A percentile compares a stretch with the other conserved stretches of the same genome.
phyloP scores from a whole-genome alignment of 2,797 vertebrate species.

The Gymnocypris eckloni region DNA sequence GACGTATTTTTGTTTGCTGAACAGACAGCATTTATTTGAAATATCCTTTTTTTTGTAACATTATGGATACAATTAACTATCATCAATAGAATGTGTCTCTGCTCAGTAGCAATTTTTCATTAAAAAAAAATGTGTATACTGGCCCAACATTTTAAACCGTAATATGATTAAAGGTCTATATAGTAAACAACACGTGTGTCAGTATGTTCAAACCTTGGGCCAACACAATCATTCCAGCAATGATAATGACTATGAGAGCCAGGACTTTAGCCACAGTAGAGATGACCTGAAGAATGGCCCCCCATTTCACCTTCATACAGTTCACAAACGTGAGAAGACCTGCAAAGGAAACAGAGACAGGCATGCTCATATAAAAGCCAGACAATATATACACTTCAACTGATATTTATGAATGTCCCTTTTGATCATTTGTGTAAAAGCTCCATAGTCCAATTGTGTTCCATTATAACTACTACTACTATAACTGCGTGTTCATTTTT shows the following conservation, averaged over 20 bases:
- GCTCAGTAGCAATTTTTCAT: background rate
- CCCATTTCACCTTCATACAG: slow-evolving; percentile 85
- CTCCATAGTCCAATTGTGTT: too few species aligned
- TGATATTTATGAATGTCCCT: background rate
- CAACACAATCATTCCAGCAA: slow-evolving; percentile 79
- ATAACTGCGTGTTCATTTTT: background rate
- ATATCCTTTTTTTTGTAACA: background rate
- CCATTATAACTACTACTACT: background rate
- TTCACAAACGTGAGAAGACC: slow-evolving; percentile 83
- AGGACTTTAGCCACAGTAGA: slow-evolving; percentile 85
- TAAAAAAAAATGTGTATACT: background rate
- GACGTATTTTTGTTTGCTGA: background rate
- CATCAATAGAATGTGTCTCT: background rate
- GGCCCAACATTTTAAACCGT: background rate
- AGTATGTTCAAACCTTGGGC: slow-evolving; percentile 75
- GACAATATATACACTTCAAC: background rate
- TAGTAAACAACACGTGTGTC: background rate
- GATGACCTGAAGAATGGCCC: slow-evolving; percentile 83
- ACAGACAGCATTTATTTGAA: background rate
- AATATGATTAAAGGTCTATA: background rate
- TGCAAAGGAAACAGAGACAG: slow-evolving; percentile 51
- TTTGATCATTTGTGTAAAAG: background rate
- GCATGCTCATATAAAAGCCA: background rate
- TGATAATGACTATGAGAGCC: slow-evolving; percentile 83
- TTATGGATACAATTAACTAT: background rate